A percentile compares a stretch with the other conserved stretches of the same genome.
phyloP scores from a whole-genome alignment of 2,797 vertebrate genomes.

The Parauchenoglanis punctatus region DNA sequence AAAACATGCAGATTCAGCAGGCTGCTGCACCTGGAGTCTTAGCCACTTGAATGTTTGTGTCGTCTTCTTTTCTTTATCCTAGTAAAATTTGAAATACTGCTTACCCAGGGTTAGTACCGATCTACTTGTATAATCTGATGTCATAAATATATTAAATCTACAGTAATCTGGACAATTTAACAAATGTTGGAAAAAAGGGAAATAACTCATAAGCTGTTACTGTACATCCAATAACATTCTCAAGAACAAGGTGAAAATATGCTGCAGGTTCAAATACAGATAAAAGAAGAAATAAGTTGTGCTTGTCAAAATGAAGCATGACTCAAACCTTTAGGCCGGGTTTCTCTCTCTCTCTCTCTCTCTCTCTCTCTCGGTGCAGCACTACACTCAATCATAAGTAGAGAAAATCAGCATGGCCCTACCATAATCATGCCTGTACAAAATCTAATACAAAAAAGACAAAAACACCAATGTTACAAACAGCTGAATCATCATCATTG shows the following conservation, averaged over 20 bases:
- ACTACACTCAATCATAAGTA: slow-evolving; percentile 46
- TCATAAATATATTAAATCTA: slow-evolving; percentile 11
- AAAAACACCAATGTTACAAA: slow-evolving; percentile 60
- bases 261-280: slow-evolving; percentile 58
- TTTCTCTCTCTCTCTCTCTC: slow-evolving; percentile 36
- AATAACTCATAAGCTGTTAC: too few species aligned
- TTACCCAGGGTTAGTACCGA: slow-evolving; percentile 21
- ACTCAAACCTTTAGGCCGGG: slow-evolving; percentile 44
- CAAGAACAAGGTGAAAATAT: slow-evolving; percentile 29
- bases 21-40: slow-evolving; percentile 15
- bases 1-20: slow-evolving; percentile 25
- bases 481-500: slow-evolving; percentile 45
- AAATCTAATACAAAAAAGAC: slow-evolving; percentile 49
- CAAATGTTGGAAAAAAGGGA: too few species aligned
- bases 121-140: background rate
- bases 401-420: slow-evolving; percentile 48
- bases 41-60: background rate
- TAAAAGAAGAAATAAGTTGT: slow-evolving; percentile 46
- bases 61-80: background rate
- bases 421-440: slow-evolving; percentile 50
- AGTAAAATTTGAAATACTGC: background rate
- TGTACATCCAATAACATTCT: slow-evolving; percentile 30
- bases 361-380: slow-evolving; percentile 50
- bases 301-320: slow-evolving; percentile 55
- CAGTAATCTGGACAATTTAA: slow-evolving; percentile 11